Evolutionary conservation across 30 jellyfish, hydroid and myxozoan genomes (phyloP).

Genomic region (Aurelia aurita complex sp. Pacific): DNA sequence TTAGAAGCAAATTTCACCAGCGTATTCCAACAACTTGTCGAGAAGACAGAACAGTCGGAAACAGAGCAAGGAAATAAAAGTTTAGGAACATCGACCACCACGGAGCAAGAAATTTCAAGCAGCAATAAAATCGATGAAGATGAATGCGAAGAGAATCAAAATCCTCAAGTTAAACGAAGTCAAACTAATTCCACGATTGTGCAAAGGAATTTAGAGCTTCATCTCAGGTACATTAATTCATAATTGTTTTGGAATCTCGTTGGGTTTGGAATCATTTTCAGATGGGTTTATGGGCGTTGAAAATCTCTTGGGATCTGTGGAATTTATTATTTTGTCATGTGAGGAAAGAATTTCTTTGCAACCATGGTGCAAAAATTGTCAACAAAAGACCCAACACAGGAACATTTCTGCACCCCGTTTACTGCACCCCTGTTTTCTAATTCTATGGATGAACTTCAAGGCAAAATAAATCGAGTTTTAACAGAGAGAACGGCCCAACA

Average conservation of each 20-base stretch:
- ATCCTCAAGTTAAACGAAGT: neutral
- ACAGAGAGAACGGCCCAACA: no score
- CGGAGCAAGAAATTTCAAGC: neutral
- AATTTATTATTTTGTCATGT: slow-evolving; percentile 18
- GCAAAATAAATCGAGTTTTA: no score
- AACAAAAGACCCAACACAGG: neutral
- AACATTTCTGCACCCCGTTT: no score
- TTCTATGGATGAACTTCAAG: no score
- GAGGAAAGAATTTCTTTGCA: slow-evolving; percentile 1
- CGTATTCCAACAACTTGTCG: slow-evolving; percentile 32
- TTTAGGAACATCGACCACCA: neutral
- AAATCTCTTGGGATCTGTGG: neutral
- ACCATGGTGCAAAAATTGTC: slow-evolving; percentile 30
- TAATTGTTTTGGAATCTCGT: neutral
- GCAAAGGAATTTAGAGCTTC: slow-evolving; percentile 63
- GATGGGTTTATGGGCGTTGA: neutral
- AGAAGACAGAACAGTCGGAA: slow-evolving; percentile 4
- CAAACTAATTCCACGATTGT: slow-evolving; percentile 60
- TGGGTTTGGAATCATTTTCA: neutral
- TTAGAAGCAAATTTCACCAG: slow-evolving; percentile 38
- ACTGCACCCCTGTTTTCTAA: no score
- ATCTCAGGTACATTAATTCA: slow-evolving; percentile 28
- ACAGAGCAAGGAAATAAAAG: neutral
- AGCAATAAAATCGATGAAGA: neutral
- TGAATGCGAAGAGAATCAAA: neutral